Evolutionary conservation across 2,888 invertebrate genomes (phyloP), one percentile per base, ranked within the genome.

Genomic region (Stegana nigrithorax): DNA sequence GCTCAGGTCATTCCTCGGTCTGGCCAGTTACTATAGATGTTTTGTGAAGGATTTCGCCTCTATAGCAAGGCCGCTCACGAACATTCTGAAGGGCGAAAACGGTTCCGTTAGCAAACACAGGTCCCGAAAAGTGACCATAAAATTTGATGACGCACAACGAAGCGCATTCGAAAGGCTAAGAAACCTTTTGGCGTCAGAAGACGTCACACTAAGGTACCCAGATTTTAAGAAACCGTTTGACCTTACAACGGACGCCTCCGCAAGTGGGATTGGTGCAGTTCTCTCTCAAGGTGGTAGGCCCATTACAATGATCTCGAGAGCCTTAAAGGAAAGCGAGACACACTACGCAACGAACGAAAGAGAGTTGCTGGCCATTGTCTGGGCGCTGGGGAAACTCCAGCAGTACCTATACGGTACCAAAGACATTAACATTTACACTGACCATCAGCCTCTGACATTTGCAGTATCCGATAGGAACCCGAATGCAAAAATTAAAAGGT

Each of bases 401-500:
- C 60, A 64, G 29, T 64, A 57, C 47, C 39, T 60, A 1, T 64
- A 60, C 27, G 60, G 60, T 8, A 36, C 50, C 6, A 64, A 23
- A 17, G 19, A 57, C 26, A 59, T 60, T 5, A 60, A 60, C 10
- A 60, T 56, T 26, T 63, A 27, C 21, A 64, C 58, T 10, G 64
- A 60, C 29, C 56, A 57, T 23, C 56, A 50, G 36, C 36, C 36
- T 36, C 10, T 36, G 2, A 14, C 36, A 10, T 36, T 36, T 36
- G 4, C 36, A 4, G 36, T 36, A n/a, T 36, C 36, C 10, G 36
- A 36, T n/a, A 5, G 36, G 14, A 36, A 36, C 36, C 36, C 36
- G 4, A 36, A 36, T 36, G 44, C 42, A 4, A 64, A 67, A 29
- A 55, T 66, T 23, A 68, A 65, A 51, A 19, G 65, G 19, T 65